Evolutionary conservation across 1,140 invertebrate species (phyloP).

Genomic region (Mactra quadrangularis): DNA sequence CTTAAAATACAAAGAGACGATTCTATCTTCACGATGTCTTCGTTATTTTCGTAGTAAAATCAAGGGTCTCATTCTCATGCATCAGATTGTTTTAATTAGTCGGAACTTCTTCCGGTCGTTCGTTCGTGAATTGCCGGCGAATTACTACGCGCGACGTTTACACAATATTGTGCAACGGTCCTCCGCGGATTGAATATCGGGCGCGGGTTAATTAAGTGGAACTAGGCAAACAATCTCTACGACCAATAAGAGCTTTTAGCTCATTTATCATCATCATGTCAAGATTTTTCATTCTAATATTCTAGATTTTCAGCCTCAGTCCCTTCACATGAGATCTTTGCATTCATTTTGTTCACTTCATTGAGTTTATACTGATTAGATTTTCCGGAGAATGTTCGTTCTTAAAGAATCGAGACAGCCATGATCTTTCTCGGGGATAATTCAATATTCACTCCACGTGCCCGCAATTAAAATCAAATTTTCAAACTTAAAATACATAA

Average conservation of each 20-base stretch:
- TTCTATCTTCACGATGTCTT: constrained; percentile 10
- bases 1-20: constrained; percentile 45
- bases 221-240: constrained; percentile 51
- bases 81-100: constrained; percentile 63
- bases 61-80: constrained; percentile 52
- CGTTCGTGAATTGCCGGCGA: constrained; percentile 34
- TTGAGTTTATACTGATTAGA: constrained; percentile 46
- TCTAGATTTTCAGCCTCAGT: constrained; percentile 53
- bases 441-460: constrained; percentile 57
- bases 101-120: constrained; percentile 44
- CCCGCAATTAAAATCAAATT: constrained; percentile 62
- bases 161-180: constrained; percentile 63
- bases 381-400: constrained; percentile 55
- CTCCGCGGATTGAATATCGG: constrained; percentile 36
- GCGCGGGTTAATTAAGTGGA: constrained; percentile 57
- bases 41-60: constrained; percentile 56
- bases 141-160: constrained; percentile 62
- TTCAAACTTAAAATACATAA: constrained; percentile 63
- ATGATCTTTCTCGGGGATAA: constrained; percentile 40
- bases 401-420: constrained; percentile 36
- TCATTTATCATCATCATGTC: constrained; percentile 64
- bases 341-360: constrained; percentile 60
- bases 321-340: constrained; percentile 51
- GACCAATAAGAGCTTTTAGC: constrained; percentile 51
- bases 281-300: constrained; percentile 62